Percentiles rank a stretch among this genome's conserved stretches.
These are phyloP conservation scores for Strongylocentrotus purpuratus DNA, from an alignment of 35 echinoderm and acorn worm species.

Conservation along the genomic window DNA sequence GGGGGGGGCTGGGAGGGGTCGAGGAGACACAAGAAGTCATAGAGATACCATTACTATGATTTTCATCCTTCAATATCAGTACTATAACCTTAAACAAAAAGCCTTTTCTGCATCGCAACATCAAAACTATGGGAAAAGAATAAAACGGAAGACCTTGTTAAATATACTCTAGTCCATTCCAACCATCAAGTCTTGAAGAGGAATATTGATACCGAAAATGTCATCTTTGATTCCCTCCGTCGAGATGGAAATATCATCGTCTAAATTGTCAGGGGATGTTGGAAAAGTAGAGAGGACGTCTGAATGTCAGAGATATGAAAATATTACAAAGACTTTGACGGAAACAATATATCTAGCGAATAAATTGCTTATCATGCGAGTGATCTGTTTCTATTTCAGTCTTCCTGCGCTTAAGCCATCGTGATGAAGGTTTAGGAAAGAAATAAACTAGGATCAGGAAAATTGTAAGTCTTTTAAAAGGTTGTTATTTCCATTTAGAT, in stretches of 20 bases:
- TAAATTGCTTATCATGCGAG: slow-evolving; percentile 1
- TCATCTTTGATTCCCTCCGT: not conserved
- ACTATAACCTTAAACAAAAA: no score
- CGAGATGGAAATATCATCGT: not conserved
- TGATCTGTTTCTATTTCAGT: not conserved
- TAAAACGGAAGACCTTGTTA: no score
- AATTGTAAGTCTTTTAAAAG: not conserved
- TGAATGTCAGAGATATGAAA: slow-evolving; percentile 7
- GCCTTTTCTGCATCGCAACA: no score
- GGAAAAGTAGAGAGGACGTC: not conserved
- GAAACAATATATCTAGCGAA: not conserved
- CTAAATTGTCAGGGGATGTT: not conserved
- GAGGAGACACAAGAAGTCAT: not conserved
- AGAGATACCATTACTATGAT: not conserved
- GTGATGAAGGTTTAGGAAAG: not conserved
- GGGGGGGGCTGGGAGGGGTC: no score
- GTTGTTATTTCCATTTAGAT: not conserved
- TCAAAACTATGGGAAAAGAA: no score
- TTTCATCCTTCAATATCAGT: no score
- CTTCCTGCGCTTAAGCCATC: not conserved
- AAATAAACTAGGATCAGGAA: not conserved
- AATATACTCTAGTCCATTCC: no score
- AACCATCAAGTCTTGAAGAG: not conserved
- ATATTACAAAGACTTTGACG: not conserved
- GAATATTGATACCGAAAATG: not conserved